These are phyloP conservation scores for Drosophila imparisetae DNA, from an alignment of 2,888 invertebrate species.

Conservation along the genomic window DNA sequence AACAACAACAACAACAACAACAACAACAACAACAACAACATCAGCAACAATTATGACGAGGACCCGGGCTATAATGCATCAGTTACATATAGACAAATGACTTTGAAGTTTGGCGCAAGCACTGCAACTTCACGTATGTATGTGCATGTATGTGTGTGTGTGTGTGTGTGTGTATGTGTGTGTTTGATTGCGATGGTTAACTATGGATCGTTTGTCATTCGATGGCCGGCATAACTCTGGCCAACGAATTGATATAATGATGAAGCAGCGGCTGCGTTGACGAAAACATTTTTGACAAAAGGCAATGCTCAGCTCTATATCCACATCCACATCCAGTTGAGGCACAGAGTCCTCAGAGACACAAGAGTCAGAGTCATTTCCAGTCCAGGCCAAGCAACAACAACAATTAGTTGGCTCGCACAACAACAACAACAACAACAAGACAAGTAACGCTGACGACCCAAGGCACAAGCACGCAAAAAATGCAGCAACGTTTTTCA, in stretches of 20 bases:
- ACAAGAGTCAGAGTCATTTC: constrained; percentile 24
- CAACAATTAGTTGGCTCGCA: constrained; percentile 67
- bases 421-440: constrained; percentile 54
- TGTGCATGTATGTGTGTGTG: background rate
- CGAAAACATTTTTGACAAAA: constrained; percentile 63
- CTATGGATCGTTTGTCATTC: constrained; percentile 57
- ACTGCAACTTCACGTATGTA: constrained; percentile 19
- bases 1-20: constrained; percentile 21
- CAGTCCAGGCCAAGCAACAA: constrained; percentile 24
- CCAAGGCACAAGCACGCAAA: constrained; percentile 65
- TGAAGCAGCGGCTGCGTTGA: constrained; percentile 43
- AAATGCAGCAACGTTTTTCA: constrained; percentile 80
- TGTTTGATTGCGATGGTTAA: constrained; percentile 22
- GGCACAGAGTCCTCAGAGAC: constrained; percentile 5
- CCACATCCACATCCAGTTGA: background rate
- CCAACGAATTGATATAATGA: constrained; percentile 44
- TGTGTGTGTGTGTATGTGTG: constrained; percentile 1
- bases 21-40: constrained; percentile 20
- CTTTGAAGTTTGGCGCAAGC: constrained; percentile 64
- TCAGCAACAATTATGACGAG: constrained; percentile 23
- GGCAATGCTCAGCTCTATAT: constrained; percentile 15
- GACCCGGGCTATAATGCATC: constrained; percentile 34
- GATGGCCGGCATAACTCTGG: constrained; percentile 52
- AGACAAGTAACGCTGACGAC: constrained; percentile 27
- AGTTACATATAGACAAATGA: constrained; percentile 51